Evolutionary conservation across 2,113 vertebrate genomes (phyloP).

Genomic region (Pygoscelis antarcticus): DNA sequence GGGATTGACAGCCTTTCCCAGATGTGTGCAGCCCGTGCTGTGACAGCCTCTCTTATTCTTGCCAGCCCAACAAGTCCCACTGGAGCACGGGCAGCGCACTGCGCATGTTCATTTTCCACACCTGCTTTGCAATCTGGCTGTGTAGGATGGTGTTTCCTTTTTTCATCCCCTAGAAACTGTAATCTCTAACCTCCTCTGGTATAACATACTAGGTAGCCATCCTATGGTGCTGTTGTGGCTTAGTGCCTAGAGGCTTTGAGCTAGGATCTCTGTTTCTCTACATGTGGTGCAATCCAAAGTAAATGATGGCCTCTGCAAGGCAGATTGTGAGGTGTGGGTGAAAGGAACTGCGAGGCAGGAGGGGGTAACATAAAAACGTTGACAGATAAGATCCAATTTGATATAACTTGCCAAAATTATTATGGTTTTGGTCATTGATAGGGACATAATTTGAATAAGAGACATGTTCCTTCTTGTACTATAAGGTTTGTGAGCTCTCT

Average conservation of each 20-base stretch:
- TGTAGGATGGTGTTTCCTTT: not conserved
- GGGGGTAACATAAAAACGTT: not conserved
- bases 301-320: not conserved
- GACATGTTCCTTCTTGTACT: not conserved
- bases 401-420: not conserved
- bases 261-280: not conserved
- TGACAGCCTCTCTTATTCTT: not conserved
- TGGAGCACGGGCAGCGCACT: rapidly evolving
- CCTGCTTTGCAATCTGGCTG: not conserved
- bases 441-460: not conserved
- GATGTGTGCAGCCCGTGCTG: not conserved
- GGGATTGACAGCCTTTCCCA: not conserved
- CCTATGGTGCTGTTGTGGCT: not conserved
- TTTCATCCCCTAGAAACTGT: not conserved
- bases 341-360: not conserved
- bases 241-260: not conserved
- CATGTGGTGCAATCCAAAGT: not conserved
- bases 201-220: rapidly evolving
- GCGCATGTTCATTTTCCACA: not conserved
- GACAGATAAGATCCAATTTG: not conserved
- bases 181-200: not conserved
- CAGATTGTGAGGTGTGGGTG: not conserved
- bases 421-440: not conserved
- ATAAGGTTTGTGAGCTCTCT: not conserved
- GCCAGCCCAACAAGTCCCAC: not conserved